Base-by-base conservation (phyloP, 2,888 invertebrate genomes). In the Mythimna loreyi region DNA sequence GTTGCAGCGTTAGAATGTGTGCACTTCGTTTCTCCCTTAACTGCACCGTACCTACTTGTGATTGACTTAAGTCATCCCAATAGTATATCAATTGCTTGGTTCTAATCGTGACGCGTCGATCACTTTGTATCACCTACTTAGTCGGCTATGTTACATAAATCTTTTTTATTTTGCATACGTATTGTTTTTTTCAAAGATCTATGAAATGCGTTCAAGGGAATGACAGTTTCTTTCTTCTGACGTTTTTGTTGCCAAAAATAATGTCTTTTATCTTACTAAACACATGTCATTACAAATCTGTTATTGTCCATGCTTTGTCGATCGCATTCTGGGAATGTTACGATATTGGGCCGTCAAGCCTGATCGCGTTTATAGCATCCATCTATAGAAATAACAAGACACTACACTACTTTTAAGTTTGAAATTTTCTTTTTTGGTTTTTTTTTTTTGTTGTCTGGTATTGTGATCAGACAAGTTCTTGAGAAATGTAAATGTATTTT, bases 401-500 rank as follows among this genome's bases (percentile, higher is more conserved):
- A 74, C 30, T 60, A 57, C 28, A 36, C 47, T 67, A 59, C 40
- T 64, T 74, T 45, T 43, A 59, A n/a, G n/a, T n/a, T n/a, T n/a
- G n/a, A 53, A 23, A 57, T 67, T 66, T 58, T 55, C 25, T 25
- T 73, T 43, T 67, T 40, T 40, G 16, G 16, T 1, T 40, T 40
- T 40, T 40, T 3, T 36, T 33, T 36, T 36, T 36, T 13, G 36
- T 49, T 67, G 61, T 64, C 50, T 19, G 47, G 70, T 55, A 69
- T 69, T 62, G 65, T 59, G 40, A 69, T 55, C 65, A 61, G 45
- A 75, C 64, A 47, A 36, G 45, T 61, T 61, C 50, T 68, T 58
- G 53, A 50, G 57, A 33, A 65, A 69, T 62, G 16, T 52, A 58
- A 58, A 36, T 19, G 9, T 58, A 50, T 49, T 49, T 53, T 45